These are phyloP conservation scores for Zalophus californianus DNA, from an alignment of 2,797 vertebrate genomes.

Conservation along the genomic window DNA sequence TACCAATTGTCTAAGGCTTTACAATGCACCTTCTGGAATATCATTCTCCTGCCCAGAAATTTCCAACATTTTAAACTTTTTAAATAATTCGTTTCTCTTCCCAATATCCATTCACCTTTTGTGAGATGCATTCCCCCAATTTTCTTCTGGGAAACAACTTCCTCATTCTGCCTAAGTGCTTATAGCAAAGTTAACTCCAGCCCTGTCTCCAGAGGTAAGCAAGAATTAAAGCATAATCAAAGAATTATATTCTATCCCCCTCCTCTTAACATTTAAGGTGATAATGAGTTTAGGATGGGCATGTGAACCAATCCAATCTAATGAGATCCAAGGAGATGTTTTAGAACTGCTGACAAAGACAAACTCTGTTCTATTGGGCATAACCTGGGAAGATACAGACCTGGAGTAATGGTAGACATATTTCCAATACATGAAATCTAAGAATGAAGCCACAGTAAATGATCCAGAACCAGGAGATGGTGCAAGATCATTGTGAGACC, in stretches of 20 bases:
- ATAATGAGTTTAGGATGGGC: neutral
- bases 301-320: neutral
- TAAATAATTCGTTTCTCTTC: neutral
- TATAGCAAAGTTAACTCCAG: neutral
- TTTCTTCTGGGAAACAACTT: conserved; percentile 58
- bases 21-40: neutral
- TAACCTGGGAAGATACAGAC: neutral
- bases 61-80: conserved; percentile 17
- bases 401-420: neutral
- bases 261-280: neutral
- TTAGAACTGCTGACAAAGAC: neutral
- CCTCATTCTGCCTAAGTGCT: neutral
- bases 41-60: conserved; percentile 26
- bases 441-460: neutral
- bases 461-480: neutral
- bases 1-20: neutral
- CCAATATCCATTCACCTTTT: neutral
- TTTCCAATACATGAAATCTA: neutral
- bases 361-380: neutral
- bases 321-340: neutral
- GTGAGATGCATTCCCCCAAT: neutral
- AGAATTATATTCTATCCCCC: neutral
- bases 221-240: neutral
- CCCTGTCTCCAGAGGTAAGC: neutral
- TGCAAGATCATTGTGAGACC: neutral